Base-by-base conservation (phyloP, 2,113 vertebrate genomes). In the Nibea albiflora region DNA sequence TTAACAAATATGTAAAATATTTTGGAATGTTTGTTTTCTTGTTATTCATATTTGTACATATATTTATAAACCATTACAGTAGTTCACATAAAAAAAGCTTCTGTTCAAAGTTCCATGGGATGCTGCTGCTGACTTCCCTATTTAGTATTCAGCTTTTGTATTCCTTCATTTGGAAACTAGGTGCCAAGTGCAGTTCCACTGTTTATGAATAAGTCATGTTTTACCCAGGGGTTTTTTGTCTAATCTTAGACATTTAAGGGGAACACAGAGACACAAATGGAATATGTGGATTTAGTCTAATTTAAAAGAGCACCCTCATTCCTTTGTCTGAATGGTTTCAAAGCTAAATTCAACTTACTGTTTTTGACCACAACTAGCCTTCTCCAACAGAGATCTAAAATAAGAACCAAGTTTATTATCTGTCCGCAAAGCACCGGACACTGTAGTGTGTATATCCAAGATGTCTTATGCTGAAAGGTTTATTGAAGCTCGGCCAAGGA, bases 181-280 rank as follows among this genome's bases (percentile, higher is more conserved):
- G 86, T 91, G 92, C 87, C 90, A 89, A 90, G 78, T 83, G 83
- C 79, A 91, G 88, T 89, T 90, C 81, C 66, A 71, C 68, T 87
- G 76, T 90, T 92, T 91, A 92, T 92, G 91, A 92, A 94, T 94
- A 91, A 94, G 47, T 89, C 84, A 92, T 86, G 83, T 83, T 50
- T 76, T 54, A 77, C 91, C 80, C 76, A 50, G 46, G 91, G 92
- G 81, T 52, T 80, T 80, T 90, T 85, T 84, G 78, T 89, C 89
- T 92, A 84, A 90, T 92, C 91, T 89, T 85, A 91, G 86, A 85
- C 60, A 84, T 84, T 89, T 88, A 90, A 88, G 74, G 56, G 46
- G 76, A 90, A 90, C 82, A 87, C 85, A 79, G 28, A 83, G 71
- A 86, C 70, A 85, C 80, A 88, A 84, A 91, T 70, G 76, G 79